Conservation (phyloP, 2,797 vertebrate genomes). For the Chiroxiphia lanceolata region DNA sequence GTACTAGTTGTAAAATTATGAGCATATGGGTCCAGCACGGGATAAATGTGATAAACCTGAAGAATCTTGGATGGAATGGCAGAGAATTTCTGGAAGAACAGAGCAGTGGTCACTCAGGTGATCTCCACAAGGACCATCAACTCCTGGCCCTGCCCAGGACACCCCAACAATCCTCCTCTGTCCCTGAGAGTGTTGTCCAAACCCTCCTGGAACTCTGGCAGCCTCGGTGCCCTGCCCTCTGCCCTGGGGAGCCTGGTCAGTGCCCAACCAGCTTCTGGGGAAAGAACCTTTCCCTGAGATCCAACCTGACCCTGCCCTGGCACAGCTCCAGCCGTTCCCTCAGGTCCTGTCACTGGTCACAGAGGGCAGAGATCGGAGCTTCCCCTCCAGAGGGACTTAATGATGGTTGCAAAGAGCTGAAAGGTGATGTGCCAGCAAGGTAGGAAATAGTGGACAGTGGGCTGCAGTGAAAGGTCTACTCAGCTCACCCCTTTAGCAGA, state of each 20-base stretch:
- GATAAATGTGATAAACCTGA: background rate
- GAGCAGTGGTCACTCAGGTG: fast-evolving
- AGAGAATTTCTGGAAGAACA: background rate
- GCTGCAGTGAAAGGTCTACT: background rate
- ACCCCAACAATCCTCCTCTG: background rate
- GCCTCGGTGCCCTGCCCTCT: background rate
- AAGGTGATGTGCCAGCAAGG: background rate
- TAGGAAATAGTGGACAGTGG: background rate
- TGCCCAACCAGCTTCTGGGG: background rate
- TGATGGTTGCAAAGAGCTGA: background rate
- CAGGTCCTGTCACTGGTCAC: background rate
- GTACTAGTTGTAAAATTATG: background rate
- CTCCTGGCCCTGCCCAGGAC: background rate
- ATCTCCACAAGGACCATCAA: background rate
- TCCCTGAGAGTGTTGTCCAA: background rate
- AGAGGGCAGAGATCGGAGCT: background rate
- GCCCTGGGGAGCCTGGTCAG: background rate
- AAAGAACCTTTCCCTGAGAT: background rate
- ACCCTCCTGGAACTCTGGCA: background rate
- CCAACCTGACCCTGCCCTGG: background rate
- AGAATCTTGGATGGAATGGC: background rate
- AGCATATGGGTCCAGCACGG: background rate
- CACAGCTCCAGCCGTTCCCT: background rate
- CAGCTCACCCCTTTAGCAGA: background rate
- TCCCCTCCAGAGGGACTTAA: background rate